Conservation (phyloP, 2,113 vertebrate species). For the Patagioenas fasciata region DNA sequence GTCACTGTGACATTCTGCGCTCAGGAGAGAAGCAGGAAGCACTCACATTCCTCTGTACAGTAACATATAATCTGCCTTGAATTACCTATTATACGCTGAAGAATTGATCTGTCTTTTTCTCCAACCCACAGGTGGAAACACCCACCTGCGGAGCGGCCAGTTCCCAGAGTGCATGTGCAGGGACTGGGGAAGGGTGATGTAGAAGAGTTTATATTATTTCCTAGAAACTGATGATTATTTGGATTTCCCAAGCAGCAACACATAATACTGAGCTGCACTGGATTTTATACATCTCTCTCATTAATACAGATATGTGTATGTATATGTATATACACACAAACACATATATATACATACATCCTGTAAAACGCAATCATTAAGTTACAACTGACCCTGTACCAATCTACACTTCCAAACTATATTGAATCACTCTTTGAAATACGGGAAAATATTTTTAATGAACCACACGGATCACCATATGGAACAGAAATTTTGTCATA, state of each 20-base stretch:
- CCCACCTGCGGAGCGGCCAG: neutral
- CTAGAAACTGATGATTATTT: neutral
- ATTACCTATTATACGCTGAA: neutral
- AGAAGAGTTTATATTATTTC: neutral
- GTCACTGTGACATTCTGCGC: neutral
- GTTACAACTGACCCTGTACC: neutral
- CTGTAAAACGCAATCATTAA: neutral
- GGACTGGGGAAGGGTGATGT: neutral
- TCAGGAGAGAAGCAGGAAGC: conserved; percentile 3
- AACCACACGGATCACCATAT: neutral
- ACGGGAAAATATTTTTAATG: conserved; percentile 33
- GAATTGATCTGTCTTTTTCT: conserved; percentile 18
- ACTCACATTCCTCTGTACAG: conserved; percentile 1
- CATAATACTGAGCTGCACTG: neutral
- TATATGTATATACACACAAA: neutral
- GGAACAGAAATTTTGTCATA: conserved; percentile 15
- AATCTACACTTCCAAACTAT: neutral
- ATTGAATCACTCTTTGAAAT: neutral
- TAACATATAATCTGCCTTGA: conserved; percentile 6
- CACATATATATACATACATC: neutral
- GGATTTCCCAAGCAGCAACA: neutral
- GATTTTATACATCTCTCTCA: neutral
- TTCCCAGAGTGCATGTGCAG: conserved; percentile 23
- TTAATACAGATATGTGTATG: neutral
- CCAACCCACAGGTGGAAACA: neutral